Percentiles rank a stretch among this genome's conserved stretches.
phyloP scores from a whole-genome alignment of 2,797 vertebrate genomes.

The Vespertilio murinus region DNA sequence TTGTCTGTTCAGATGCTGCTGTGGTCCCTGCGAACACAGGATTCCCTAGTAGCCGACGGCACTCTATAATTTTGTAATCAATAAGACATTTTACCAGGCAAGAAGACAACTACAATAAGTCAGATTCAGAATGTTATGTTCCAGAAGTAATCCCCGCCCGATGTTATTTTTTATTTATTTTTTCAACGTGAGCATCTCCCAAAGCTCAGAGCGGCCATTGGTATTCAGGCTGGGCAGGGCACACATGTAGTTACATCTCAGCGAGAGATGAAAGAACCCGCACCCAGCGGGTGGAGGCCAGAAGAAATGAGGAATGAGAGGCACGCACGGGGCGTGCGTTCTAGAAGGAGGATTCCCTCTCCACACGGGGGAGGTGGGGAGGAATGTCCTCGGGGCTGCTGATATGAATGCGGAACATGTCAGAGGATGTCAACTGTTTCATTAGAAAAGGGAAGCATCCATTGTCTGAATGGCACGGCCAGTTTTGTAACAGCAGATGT shows the following conservation, averaged over 20 bases:
- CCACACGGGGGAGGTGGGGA: not conserved
- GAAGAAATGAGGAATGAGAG: not conserved
- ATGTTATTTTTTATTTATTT: not conserved
- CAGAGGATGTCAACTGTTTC: not conserved
- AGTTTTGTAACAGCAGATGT: not conserved
- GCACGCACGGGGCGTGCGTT: rapidly evolving
- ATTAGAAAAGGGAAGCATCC: not conserved
- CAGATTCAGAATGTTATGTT: not conserved
- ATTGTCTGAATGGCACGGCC: not conserved
- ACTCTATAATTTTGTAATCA: constrained; percentile 46
- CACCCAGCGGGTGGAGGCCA: not conserved
- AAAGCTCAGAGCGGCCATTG: not conserved
- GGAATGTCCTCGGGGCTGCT: not conserved
- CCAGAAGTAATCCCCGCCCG: not conserved
- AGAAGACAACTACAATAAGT: constrained; percentile 8
- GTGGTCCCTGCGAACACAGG: not conserved
- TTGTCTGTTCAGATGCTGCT: not conserved
- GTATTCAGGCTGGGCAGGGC: not conserved
- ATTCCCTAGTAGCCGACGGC: not conserved
- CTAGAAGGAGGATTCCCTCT: not conserved
- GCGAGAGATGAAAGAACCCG: not conserved
- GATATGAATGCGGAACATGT: not conserved
- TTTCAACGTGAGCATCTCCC: not conserved
- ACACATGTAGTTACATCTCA: not conserved
- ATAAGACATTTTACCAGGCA: not conserved